Evolutionary conservation across 1,140 invertebrate species (phyloP).

Genomic region (Ooceraea biroi): DNA sequence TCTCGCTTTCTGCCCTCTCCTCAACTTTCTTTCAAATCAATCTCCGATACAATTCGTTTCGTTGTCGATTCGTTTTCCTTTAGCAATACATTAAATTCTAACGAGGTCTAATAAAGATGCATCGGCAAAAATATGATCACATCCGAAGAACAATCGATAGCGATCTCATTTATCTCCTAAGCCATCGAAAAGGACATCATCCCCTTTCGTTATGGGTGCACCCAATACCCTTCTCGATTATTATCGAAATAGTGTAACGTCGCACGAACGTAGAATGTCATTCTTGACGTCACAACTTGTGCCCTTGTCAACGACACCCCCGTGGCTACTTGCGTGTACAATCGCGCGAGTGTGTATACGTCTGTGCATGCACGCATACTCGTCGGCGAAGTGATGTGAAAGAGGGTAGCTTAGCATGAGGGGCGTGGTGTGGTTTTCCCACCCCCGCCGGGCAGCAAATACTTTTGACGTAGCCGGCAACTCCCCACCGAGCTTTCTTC

Average conservation of each 20-base stretch:
- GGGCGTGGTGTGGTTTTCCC: slow-evolving; percentile 64
- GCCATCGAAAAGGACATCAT: not conserved
- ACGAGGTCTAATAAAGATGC: not conserved
- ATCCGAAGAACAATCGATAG: not conserved
- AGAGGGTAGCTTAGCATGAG: slow-evolving; percentile 69
- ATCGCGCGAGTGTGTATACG: not conserved
- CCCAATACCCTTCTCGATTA: slow-evolving; percentile 7
- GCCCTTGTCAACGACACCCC: slow-evolving; percentile 56
- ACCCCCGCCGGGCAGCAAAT: slow-evolving; percentile 55
- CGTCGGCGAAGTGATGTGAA: slow-evolving; percentile 58
- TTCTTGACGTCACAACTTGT: slow-evolving; percentile 40
- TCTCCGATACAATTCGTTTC: not conserved
- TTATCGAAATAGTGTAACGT: slow-evolving; percentile 22
- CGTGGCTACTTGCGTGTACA: not conserved
- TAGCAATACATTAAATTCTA: not conserved
- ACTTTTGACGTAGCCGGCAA: slow-evolving; percentile 70
- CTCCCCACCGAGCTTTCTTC: slow-evolving; percentile 60
- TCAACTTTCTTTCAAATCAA: slow-evolving; percentile 20
- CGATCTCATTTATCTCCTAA: not conserved
- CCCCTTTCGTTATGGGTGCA: not conserved
- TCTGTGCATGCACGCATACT: slow-evolving; percentile 38
- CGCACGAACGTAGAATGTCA: slow-evolving; percentile 55
- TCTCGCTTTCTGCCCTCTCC: not conserved
- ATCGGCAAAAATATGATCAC: slow-evolving; percentile 6
- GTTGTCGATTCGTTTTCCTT: not conserved